phyloP scores from a whole-genome alignment of 2,888 invertebrate genomes.

The Campoplex nolae region DNA sequence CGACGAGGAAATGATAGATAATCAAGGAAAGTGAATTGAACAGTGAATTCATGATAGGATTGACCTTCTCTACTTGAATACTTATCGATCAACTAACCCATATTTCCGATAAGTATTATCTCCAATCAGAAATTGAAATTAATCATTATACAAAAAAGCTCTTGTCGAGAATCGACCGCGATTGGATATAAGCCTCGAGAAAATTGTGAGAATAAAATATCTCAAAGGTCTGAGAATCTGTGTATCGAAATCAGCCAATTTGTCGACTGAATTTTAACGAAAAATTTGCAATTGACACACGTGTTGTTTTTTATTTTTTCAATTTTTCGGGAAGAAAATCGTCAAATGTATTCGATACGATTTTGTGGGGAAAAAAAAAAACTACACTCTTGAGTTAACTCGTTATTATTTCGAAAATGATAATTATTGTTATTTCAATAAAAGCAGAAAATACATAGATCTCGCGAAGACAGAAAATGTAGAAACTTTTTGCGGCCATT shows the following conservation, averaged over 20 bases:
- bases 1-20: constrained; percentile 52
- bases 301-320: not conserved
- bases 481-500: not conserved
- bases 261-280: not conserved
- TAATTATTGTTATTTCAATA: not conserved
- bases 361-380: not conserved
- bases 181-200: not conserved
- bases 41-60: constrained; percentile 24
- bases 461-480: not conserved
- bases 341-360: no score
- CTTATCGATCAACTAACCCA: constrained; percentile 16
- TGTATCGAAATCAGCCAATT: not conserved
- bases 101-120: constrained; percentile 19
- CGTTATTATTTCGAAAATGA: not conserved
- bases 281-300: not conserved
- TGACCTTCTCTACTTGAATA: constrained; percentile 16
- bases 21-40: constrained; percentile 42
- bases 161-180: not conserved
- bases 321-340: not conserved
- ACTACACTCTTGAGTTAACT: not conserved
- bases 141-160: not conserved
- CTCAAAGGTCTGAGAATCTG: no score
- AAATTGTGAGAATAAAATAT: not conserved
- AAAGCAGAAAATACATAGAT: not conserved
- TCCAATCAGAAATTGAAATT: constrained; percentile 11